phyloP scores from a whole-genome alignment of 2,888 invertebrate genomes.

The Epinotia demarniana region DNA sequence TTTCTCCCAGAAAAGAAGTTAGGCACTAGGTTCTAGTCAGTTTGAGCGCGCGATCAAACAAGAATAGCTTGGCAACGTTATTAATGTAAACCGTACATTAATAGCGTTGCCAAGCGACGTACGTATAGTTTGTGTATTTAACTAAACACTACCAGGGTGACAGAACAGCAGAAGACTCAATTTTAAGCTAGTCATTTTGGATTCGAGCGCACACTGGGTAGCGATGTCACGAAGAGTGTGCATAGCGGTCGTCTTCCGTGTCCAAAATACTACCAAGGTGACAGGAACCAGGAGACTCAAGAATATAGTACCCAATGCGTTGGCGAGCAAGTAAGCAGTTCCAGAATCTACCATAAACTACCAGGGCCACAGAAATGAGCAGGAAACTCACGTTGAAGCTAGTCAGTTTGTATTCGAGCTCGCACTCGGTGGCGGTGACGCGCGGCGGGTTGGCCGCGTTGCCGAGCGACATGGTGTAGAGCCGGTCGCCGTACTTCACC shows the following conservation, averaged over 20 bases:
- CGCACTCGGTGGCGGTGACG: slow-evolving; percentile 59
- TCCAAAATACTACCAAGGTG: neutral
- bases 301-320: neutral
- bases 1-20: too few species aligned
- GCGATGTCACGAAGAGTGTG: slow-evolving; percentile 60
- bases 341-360: neutral
- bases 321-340: too few species aligned
- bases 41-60: too few species aligned
- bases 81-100: too few species aligned
- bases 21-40: too few species aligned
- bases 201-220: slow-evolving; percentile 53
- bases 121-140: slow-evolving; percentile 48
- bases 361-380: neutral
- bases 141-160: neutral
- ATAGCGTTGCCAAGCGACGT: too few species aligned
- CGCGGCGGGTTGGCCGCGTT: slow-evolving; percentile 59
- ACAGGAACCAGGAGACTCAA: neutral
- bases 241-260: slow-evolving; percentile 47
- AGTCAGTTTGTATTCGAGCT: slow-evolving; percentile 69
- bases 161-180: too few species aligned
- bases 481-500: slow-evolving; percentile 86
- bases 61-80: too few species aligned
- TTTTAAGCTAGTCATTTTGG: too few species aligned
- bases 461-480: slow-evolving; percentile 80
- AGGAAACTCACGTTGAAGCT: slow-evolving; percentile 69